Conservation (phyloP, 2,797 vertebrate genomes). For the Gymnothorax reevesii region DNA sequence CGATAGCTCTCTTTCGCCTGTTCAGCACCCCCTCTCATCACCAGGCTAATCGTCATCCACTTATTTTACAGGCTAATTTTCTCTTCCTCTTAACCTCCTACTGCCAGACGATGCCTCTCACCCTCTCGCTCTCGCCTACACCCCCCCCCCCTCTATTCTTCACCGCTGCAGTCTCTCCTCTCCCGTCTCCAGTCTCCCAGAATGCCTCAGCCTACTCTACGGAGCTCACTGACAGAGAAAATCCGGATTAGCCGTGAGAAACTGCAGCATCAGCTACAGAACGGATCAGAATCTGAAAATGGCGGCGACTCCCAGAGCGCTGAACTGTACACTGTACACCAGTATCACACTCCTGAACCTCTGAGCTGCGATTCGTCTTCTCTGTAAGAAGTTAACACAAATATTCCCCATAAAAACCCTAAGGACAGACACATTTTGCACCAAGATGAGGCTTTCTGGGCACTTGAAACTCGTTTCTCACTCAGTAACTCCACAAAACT, state of each 20-base stretch:
- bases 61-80: background rate
- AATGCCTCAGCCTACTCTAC: background rate
- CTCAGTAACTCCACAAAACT: no score
- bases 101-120: background rate
- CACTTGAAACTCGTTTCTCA: no score
- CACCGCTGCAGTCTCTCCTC: background rate
- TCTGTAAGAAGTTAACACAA: no score
- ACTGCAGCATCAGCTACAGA: background rate
- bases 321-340: background rate
- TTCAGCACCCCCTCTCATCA: no score
- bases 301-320: background rate
- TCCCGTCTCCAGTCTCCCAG: background rate
- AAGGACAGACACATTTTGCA: background rate
- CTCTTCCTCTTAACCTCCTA: background rate
- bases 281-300: background rate
- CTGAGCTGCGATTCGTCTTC: background rate
- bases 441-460: no score
- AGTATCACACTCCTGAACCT: background rate
- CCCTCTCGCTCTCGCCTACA: conserved; percentile 23
- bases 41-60: background rate
- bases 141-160: background rate
- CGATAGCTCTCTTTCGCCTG: no score
- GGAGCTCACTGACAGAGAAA: background rate
- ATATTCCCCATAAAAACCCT: background rate
- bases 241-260: background rate